Evolutionary conservation across 2,797 vertebrate genomes (phyloP), one percentile per base, ranked within the genome.

Genomic region (Mormyrops attenuatus): DNA sequence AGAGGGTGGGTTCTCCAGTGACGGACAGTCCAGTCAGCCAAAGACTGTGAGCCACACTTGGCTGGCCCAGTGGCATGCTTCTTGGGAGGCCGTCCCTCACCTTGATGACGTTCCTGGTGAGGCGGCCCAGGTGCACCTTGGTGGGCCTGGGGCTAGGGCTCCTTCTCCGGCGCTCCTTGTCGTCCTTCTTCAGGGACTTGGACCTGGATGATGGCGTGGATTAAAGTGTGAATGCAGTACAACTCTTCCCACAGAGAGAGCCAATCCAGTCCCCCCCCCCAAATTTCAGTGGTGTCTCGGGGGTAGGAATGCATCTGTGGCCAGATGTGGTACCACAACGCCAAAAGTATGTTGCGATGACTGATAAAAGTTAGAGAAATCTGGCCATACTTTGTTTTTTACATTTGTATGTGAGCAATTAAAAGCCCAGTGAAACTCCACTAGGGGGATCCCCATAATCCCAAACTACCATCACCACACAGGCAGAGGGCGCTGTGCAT

Each of bases 31-130:
- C 69, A 2, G 34, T 77, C 69, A 1, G 69, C 69, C 69, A 20
- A 6, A 41, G 69, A 26, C 69, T 20, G 34, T 20, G 30, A 41
- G 69, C 69, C 69, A 77, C 69, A 3, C 69, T 17, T 2, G 15
- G 34, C 34, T 20, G 41, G 73, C 3, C n/a, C n/a, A 3, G 80
- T 4, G 77, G 17, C 4, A 44, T 2, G 26, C 4, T 34, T 2
- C 13, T 2, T 30, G 11, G 30, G 30, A 77, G 13, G 34, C 34
- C 5, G 9, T 2, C 38, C n/a, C 55, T 44, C 90, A 99, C 98
- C 98, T 99, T 99, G 38, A 98, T 99, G 90, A 99, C 97, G 0
- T 99, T 99, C 91, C 97, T 97, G 17, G 99, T 99, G 87, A 99
- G 96, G 26, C 98, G 95, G 66, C 98, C 98, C 44, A 99, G 94